Conservation (phyloP, 2,113 vertebrate genomes). For the Thamnophis sirtalis region DNA sequence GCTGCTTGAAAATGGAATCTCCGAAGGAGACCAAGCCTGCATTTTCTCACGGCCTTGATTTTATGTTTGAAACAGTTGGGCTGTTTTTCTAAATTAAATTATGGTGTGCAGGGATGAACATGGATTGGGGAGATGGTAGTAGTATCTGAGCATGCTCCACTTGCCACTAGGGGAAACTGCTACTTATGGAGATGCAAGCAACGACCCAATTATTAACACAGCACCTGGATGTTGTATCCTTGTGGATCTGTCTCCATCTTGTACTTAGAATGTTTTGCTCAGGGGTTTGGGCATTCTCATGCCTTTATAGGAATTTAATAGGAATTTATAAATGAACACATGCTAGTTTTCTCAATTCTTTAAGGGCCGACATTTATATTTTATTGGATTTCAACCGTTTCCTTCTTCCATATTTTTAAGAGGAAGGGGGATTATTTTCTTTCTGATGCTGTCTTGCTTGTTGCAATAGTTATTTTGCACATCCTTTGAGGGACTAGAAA, state of each 20-base stretch:
- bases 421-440: not conserved
- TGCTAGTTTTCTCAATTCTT: conserved; percentile 42
- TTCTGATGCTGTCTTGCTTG: not conserved
- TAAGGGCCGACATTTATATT: conserved; percentile 55
- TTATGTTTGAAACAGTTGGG: conserved; percentile 50
- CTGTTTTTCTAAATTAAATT: conserved; percentile 59
- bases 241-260: conserved; percentile 35
- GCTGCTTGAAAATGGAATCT: conserved; percentile 34
- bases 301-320: conserved; percentile 47
- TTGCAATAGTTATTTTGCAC: not conserved
- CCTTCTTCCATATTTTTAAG: conserved; percentile 31
- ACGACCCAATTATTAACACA: conserved; percentile 61
- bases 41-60: conserved; percentile 37
- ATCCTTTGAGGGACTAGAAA: not conserved
- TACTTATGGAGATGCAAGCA: conserved; percentile 57
- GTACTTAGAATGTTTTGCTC: conserved; percentile 46
- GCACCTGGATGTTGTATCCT: conserved; percentile 57
- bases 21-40: conserved; percentile 45
- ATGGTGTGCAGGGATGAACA: conserved; percentile 58
- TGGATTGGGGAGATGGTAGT: conserved; percentile 50
- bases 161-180: conserved; percentile 52
- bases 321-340: conserved; percentile 45
- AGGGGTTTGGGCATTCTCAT: conserved; percentile 13
- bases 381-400: conserved; percentile 50
- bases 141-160: conserved; percentile 55